Evolutionary conservation across 2,888 invertebrate genomes (phyloP), one percentile per base, ranked within the genome.

Genomic region (Andrena marginata): DNA sequence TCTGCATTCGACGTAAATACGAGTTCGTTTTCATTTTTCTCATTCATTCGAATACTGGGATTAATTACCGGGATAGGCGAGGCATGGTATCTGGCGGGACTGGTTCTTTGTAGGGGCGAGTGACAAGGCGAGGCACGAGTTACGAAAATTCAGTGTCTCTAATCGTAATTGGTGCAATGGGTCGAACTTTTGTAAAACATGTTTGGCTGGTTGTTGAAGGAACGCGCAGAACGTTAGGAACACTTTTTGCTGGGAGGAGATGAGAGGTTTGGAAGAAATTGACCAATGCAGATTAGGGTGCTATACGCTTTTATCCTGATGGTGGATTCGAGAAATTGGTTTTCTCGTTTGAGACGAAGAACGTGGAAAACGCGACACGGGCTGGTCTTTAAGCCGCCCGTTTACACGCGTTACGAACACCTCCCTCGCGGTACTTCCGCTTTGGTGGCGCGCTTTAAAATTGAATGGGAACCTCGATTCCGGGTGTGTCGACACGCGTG

Each of bases 401-500:
- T 67, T 64, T 48, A 26, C 62, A 64, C 33, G 63, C 10, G 6
- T 63, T 16, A 48, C 16, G 23, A 42, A 76, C 78, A 64, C 64
- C 59, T 73, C 73, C 77, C 67, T 67, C 62, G 76, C 64, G 48
- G 62, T 74, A 82, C 68, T 85, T 78, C 64, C 65, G 81, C 79
- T 82, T 67, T 29, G 67, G 77, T 60, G 77, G 68, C 64, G 75
- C 77, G 77, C 60, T 89, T 88, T 88, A 89, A 89, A 89, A 89
- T 87, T 87, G 87, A 86, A 87, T 82, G 81, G 42, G 84, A 84
- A 85, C 75, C 88, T 91, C 91, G 88, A 91, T 91, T 92, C 89
- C 90, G 83, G 89, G 89, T 90, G 89, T 90, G 91, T 91, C 91
- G 91, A 89, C 90, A 89, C 87, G 85, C 86, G 80, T 76, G 73